Base-by-base conservation (phyloP, 2,113 vertebrate species). In the Rhegmatorhina hoffmannsi region DNA sequence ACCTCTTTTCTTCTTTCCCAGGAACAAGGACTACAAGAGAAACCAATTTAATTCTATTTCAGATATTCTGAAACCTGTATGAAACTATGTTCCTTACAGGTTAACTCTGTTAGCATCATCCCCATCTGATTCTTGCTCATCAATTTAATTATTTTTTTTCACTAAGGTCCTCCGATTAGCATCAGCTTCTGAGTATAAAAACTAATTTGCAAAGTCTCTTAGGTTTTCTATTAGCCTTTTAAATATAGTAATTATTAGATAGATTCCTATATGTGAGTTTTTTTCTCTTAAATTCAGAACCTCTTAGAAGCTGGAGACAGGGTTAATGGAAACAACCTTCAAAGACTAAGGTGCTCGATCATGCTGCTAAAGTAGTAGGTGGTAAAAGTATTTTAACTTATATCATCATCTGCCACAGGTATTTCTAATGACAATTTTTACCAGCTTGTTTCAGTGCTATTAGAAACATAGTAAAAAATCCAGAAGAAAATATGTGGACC, bases 251-350 rank as follows among this genome's bases (percentile, higher is more conserved):
- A 38, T 78, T 73, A 46, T 79, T 85, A 76, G 4, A 44, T 8
- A 47, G 38, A 46, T 40, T 68, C 33, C 53, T 66, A 33, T 18
- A 38, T 28, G 4, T 29, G 21, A 13, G 12, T 11, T 3, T 36
- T 87, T 93, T 92, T 68, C 23, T 94, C 46, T 74, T 59, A 50
- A 74, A 66, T 90, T 92, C 59, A 70, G 4, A 17, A 77, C 10
- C 11, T 55, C 59, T 84, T 77, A 59, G 19, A 80, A 60, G 49
- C 3, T 68, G 28, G 44, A 55, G 13, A 26, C 13, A 31, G 59
- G 46, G 59, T 93, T 80, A 92, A 84, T 67, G 74, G 79, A 86
- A 95, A 74, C 40, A 67, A 44, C 78, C 34, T 92, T 88, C 74
- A 67, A 89, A 66, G 63, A 80, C 25, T 49, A 29, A 86, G 46